Evolutionary conservation across 1,140 invertebrate genomes (phyloP).

Genomic region (Ceratosolen solmsi): DNA sequence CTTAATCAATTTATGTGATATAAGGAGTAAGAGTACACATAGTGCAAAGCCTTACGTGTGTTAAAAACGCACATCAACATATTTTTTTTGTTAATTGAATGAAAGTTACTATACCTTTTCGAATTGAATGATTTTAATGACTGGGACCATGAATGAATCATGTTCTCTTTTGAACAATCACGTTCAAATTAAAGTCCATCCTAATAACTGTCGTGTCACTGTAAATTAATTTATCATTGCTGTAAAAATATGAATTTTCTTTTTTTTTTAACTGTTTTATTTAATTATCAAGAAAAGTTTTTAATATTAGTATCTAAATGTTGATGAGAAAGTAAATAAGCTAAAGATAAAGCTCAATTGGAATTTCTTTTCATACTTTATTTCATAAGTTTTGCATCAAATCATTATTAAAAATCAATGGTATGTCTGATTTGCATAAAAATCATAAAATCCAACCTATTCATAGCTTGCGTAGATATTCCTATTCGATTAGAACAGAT

Average conservation of each 20-base stretch:
- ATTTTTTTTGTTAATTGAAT: conserved; percentile 47
- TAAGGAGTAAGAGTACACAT: conserved; percentile 61
- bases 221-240: conserved; percentile 35
- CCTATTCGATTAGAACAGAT: conserved; percentile 58
- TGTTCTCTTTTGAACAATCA: conserved; percentile 57
- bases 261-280: conserved; percentile 32
- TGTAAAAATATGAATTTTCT: not conserved
- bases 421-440: not conserved
- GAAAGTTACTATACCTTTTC: conserved; percentile 61
- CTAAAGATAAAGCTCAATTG: conserved; percentile 1
- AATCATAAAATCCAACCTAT: conserved; percentile 63
- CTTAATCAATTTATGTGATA: conserved; percentile 68
- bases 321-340: not conserved
- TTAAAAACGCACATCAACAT: conserved; percentile 47
- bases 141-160: conserved; percentile 68
- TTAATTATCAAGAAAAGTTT: conserved; percentile 21
- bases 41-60: conserved; percentile 57
- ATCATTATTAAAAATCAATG: not conserved
- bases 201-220: conserved; percentile 32
- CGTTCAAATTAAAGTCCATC: conserved; percentile 46
- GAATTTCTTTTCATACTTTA: conserved; percentile 29
- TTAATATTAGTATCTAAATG: conserved; percentile 10
- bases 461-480: conserved; percentile 63
- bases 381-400: conserved; percentile 2
- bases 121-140: conserved; percentile 64